Evolutionary conservation across 64 coral and sea anemone genomes (phyloP), one percentile per base, ranked within the genome.

Genomic region (Montipora sp.): DNA sequence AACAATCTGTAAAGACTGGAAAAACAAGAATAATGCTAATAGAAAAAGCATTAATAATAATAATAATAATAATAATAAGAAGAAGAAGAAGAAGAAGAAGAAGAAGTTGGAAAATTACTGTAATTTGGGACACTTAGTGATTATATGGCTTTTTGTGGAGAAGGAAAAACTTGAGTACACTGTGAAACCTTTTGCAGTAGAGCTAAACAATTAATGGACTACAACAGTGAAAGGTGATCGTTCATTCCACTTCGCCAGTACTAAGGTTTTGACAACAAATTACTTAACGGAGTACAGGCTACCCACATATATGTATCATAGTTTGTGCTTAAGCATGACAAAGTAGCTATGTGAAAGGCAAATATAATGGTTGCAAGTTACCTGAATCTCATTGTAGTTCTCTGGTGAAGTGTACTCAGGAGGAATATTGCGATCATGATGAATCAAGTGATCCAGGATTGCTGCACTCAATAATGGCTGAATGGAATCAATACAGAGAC

Each of bases 351-450:
- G 36, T 21, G 18, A 4, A 76, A 53, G 48, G 51, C 19, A 11
- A 23, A 18, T 47, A 65, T n/a, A 19, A 51, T 22, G 77, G 66
- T 10, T 8, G 2, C 21, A 24, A 82, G 12, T 47, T 96, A 98
- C 96, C 96, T 98, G 96, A 65, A 98, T 94, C 88, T 98, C 97
- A 89, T 93, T 92, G 83, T 93, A 98, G 66, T 98, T 98, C 88
- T 98, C 97, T 83, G 97, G 94, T 61, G 97, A 96, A 5, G 94
- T 95, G 51, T 93, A 95, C 47, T 98, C 97, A 66, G 97, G 90
- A 57, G 97, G 97, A 47, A 98, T 95, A 66, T 86, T 95, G 5
- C 97, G 92, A 55, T 98, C 97, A 90, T 98, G 91, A 20, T 93
- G 97, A 71, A 98, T 98, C 18, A 96, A 53, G 75, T 89, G 94